Evolutionary conservation across 2,888 invertebrate species (phyloP).

Genomic region (Nemotelus pantherinus): DNA sequence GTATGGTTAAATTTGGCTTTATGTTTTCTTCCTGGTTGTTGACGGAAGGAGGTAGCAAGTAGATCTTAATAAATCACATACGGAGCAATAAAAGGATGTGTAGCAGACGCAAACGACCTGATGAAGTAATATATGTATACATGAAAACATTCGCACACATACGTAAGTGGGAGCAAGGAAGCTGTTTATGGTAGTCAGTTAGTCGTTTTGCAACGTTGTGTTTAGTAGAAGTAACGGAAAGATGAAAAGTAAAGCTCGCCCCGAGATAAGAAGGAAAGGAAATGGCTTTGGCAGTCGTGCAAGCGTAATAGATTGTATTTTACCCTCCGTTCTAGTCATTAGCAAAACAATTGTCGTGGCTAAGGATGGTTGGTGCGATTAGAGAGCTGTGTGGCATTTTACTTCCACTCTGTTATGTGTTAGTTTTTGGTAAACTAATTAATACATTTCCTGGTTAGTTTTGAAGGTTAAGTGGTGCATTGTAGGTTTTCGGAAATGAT

Average conservation of each 20-base stretch:
- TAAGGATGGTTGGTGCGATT: constrained; percentile 1
- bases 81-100: constrained; percentile 36
- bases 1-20: constrained; percentile 18
- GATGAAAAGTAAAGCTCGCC: constrained; percentile 17
- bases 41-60: too few relatives aligned
- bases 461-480: too few relatives aligned
- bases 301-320: constrained; percentile 35
- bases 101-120: neutral
- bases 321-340: constrained; percentile 33
- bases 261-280: constrained; percentile 13
- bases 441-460: constrained; percentile 18
- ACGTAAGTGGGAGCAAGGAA: too few relatives aligned
- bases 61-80: constrained; percentile 37
- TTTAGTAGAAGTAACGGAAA: neutral
- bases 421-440: constrained; percentile 22
- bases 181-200: too few relatives aligned
- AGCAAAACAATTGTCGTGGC: constrained; percentile 28
- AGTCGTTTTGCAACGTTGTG: too few relatives aligned
- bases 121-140: neutral
- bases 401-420: constrained; percentile 3
- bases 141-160: too few relatives aligned
- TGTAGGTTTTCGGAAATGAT: too few relatives aligned
- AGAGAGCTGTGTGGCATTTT: constrained; percentile 8
- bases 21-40: neutral
- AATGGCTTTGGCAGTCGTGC: constrained; percentile 3